A percentile compares a stretch with the other conserved stretches of the same genome.
Conservation (phyloP, 2,113 vertebrate genomes). For the Enhydra lutris region DNA sequence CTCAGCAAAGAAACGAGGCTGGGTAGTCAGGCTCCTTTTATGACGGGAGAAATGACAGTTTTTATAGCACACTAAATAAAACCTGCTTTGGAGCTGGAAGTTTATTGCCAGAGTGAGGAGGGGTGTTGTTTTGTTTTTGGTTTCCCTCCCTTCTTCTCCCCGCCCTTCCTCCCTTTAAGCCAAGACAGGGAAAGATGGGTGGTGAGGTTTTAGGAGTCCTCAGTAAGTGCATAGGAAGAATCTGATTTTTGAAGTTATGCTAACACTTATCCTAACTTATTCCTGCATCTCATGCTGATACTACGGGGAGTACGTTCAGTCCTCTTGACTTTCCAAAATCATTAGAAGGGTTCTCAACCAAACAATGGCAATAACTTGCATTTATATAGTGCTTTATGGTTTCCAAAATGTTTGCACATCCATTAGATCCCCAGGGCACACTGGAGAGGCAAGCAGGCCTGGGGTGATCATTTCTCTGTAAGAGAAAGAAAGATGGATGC, state of each 20-base stretch:
- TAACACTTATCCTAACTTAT: neutral
- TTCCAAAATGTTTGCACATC: constrained; percentile 55
- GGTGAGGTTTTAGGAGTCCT: neutral
- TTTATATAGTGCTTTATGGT: constrained; percentile 48
- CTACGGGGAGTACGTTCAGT: neutral
- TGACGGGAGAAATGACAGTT: constrained; percentile 82
- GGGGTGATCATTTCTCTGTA: neutral
- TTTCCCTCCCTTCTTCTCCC: neutral
- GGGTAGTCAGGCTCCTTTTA: constrained; percentile 80
- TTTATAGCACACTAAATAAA: constrained; percentile 85
- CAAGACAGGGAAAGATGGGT: neutral
- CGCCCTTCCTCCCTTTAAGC: neutral
- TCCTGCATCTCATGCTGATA: neutral
- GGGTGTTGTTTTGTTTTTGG: constrained; percentile 56
- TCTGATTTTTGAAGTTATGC: neutral
- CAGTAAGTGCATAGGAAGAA: neutral
- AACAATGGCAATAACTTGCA: constrained; percentile 23
- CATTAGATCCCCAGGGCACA: neutral
- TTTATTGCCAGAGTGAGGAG: constrained; percentile 78
- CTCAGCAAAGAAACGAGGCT: constrained; percentile 77
- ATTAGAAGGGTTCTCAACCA: constrained; percentile 30
- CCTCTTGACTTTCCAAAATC: constrained; percentile 6
- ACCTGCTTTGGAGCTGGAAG: constrained; percentile 73
- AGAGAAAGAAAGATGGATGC: neutral
- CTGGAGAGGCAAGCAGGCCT: neutral